Conservation (phyloP, 2,797 vertebrate genomes). For the Phoxinus dragarum region DNA sequence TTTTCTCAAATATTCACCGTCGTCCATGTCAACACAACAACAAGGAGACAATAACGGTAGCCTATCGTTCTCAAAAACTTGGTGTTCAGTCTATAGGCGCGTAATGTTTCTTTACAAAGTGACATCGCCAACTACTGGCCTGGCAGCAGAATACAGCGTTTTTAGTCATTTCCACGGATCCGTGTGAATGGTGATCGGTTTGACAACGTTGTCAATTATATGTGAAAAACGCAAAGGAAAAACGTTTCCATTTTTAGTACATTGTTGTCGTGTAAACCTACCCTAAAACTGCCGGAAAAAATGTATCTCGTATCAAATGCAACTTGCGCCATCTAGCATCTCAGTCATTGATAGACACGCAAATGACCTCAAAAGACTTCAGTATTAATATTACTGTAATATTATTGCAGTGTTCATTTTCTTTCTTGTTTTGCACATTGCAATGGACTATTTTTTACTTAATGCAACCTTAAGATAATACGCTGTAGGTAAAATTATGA, state of each 20-base stretch:
- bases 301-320: not conserved
- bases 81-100: no score
- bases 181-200: not conserved
- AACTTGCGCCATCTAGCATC: no score
- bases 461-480: not conserved
- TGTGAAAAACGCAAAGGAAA: not conserved
- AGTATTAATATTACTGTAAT: not conserved
- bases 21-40: no score
- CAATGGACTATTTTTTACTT: not conserved
- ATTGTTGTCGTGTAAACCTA: no score
- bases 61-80: no score
- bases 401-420: not conserved
- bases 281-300: not conserved
- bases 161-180: not conserved
- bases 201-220: not conserved
- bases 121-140: no score
- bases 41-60: no score
- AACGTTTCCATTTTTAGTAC: not conserved
- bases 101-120: no score
- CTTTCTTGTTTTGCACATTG: not conserved
- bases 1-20: no score
- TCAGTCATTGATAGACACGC: not conserved
- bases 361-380: not conserved
- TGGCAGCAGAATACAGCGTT: no score
- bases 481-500: not conserved